These are phyloP conservation scores for Trididemnum nubilum DNA, from an alignment of 23 tunicate genomes.

Conservation along the genomic window DNA sequence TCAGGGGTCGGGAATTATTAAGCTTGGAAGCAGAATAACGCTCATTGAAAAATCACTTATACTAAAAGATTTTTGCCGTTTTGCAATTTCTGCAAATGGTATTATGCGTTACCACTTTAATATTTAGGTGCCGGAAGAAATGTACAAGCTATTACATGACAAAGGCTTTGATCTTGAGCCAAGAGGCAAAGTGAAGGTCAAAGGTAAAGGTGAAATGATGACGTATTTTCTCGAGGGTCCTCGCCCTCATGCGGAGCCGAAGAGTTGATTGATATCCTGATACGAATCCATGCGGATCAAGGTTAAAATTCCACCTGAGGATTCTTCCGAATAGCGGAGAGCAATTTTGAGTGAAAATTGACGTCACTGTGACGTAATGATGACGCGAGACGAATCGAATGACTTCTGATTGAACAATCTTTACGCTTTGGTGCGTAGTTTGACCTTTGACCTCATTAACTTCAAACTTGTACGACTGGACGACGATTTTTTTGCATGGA, in stretches of 20 bases:
- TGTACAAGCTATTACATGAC: slow-evolving; percentile 60
- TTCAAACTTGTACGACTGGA: no score
- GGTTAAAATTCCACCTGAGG: neutral
- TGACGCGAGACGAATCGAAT: neutral
- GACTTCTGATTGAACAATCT: neutral
- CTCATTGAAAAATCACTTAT: no score
- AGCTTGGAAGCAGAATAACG: no score
- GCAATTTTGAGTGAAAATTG: neutral
- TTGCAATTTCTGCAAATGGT: no score
- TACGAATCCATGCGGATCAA: no score
- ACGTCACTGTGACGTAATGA: neutral
- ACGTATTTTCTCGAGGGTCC: slow-evolving; percentile 87
- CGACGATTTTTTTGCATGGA: no score
- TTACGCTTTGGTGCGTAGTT: neutral
- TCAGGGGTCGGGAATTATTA: no score
- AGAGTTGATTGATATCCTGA: slow-evolving; percentile 46
- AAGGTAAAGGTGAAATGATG: slow-evolving; percentile 93
- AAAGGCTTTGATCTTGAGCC: slow-evolving; percentile 81
- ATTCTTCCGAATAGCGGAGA: neutral
- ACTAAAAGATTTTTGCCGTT: no score
- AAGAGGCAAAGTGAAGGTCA: slow-evolving; percentile 70
- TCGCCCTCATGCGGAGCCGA: slow-evolving; percentile 77
- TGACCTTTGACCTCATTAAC: neutral
- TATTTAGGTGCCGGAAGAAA: slow-evolving; percentile 75
- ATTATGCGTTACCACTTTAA: no score